Evolutionary conservation across 2,113 vertebrate species (phyloP).

Genomic region (Sorex araneus): DNA sequence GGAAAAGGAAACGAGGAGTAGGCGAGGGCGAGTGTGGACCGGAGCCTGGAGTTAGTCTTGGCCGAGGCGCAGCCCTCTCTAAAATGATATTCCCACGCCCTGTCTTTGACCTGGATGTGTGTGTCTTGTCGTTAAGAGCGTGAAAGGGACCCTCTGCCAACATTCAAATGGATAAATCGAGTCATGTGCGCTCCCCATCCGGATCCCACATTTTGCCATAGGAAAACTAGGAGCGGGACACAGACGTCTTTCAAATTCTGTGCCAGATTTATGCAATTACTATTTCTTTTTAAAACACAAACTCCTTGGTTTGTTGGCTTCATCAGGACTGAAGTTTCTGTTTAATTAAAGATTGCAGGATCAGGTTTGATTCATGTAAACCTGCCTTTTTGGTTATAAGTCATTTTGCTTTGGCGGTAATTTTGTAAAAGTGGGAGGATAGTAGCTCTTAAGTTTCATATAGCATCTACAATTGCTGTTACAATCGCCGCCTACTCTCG

Average conservation of each 20-base stretch:
- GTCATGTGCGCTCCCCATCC: background rate
- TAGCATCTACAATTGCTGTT: background rate
- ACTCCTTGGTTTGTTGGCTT: background rate
- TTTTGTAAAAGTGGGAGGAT: constrained; percentile 28
- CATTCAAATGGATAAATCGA: background rate
- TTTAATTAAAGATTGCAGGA: background rate
- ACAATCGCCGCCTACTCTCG: background rate
- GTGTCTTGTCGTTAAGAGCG: background rate
- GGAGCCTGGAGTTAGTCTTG: constrained; percentile 71
- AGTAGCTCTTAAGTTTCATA: too few relatives aligned
- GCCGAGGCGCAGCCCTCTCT: constrained; percentile 40
- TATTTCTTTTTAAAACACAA: constrained; percentile 2
- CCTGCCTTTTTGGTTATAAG: background rate
- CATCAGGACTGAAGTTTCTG: background rate
- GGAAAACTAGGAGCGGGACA: background rate
- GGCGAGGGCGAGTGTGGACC: constrained; percentile 28
- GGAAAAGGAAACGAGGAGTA: constrained; percentile 17
- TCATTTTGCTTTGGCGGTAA: background rate
- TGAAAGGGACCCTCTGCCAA: background rate
- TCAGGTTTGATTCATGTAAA: constrained; percentile 20
- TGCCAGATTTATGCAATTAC: background rate
- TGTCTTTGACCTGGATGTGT: constrained; percentile 44
- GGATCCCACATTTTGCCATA: background rate
- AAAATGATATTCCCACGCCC: constrained; percentile 71
- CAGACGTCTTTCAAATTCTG: background rate